Conservation (phyloP, 2,797 vertebrate species). For the Characodon lateralis region DNA sequence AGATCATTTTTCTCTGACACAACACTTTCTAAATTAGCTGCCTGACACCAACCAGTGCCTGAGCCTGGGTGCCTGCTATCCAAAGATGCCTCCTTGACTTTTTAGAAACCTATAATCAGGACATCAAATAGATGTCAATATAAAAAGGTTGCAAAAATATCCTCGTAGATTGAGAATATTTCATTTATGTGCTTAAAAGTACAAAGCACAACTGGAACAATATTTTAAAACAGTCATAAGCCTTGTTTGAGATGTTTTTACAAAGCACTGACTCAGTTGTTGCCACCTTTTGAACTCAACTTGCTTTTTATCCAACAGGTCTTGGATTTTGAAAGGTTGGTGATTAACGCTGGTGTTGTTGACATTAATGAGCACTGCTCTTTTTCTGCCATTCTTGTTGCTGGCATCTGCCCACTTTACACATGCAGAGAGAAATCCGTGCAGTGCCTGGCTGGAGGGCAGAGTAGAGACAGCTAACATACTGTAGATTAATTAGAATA, state of each 20-base stretch:
- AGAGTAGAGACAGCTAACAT: slow-evolving; percentile 16
- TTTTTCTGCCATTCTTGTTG: slow-evolving; percentile 51
- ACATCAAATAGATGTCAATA: not conserved
- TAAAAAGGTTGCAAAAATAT: not conserved
- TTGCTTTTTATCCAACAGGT: slow-evolving; percentile 37
- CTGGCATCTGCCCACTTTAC: slow-evolving; percentile 59
- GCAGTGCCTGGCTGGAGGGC: slow-evolving; percentile 40
- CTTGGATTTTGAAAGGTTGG: slow-evolving; percentile 34
- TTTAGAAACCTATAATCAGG: not conserved
- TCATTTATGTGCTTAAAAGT: not conserved
- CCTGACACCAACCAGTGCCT: slow-evolving; percentile 35
- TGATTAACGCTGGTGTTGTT: slow-evolving; percentile 60
- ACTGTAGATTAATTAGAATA: slow-evolving; percentile 28
- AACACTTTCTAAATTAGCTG: slow-evolving; percentile 69
- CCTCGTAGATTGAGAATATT: not conserved
- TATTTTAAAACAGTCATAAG: not conserved
- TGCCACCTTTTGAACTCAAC: slow-evolving; percentile 13
- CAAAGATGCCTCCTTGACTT: slow-evolving; percentile 19
- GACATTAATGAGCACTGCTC: slow-evolving; percentile 55
- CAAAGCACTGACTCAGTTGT: not conserved
- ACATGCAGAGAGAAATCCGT: slow-evolving; percentile 43
- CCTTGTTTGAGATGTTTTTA: slow-evolving; percentile 22
- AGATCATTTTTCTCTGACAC: slow-evolving; percentile 70
- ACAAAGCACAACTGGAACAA: not conserved
- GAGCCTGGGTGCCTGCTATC: slow-evolving; percentile 24